Base-by-base conservation (phyloP, 2,888 invertebrate genomes). In the Acanthoscelides obtectus region DNA sequence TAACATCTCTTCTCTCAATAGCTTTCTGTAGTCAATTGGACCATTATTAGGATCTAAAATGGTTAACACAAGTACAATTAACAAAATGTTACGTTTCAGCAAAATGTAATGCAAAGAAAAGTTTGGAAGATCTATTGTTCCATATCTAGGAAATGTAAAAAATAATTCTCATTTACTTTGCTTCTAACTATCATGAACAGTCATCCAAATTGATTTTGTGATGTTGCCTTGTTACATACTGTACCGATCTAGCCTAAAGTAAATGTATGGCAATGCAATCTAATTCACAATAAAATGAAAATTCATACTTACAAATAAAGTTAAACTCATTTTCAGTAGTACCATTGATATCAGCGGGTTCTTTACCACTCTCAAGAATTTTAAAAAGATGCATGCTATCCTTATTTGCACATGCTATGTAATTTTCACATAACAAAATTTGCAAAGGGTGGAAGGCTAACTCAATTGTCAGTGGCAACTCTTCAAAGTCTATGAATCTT, bases 401-500 rank as follows among this genome's bases (percentile, higher is more conserved):
- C 70, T 87, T 85, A 76, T 90, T 90, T 82, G 90, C 87, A 72
- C 90, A 89, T 0, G 90, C 89, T 22, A 93, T 86, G 73, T 91
- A 90, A 83, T 93, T 92, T 81, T 93, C 93, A 45, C 89, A 88
- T 67, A 93, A 84, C 63, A 87, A 87, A 68, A 93, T 84, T 71
- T 88, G 86, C 1, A 85, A 83, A 3, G 92, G 91, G 20, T 86
- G 80, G 81, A 93, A 92, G 72, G 89, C 88, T 69, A 93, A 84
- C 77, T 90, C 90, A 0, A 94, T 84, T 67, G 89, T 88, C 79
- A 93, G 88, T 45, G 91, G 89, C 74, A 89, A 85, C 69, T 91
- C 90, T 76, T 92, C 89, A 80, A 93, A 92, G 80, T 93, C 93
- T 68, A 92, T 87, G 79, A 92, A 93, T 74, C 88, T 88, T 76